Evolutionary conservation across 2,888 invertebrate genomes (phyloP).

Genomic region (Eutolmus rufibarbis): DNA sequence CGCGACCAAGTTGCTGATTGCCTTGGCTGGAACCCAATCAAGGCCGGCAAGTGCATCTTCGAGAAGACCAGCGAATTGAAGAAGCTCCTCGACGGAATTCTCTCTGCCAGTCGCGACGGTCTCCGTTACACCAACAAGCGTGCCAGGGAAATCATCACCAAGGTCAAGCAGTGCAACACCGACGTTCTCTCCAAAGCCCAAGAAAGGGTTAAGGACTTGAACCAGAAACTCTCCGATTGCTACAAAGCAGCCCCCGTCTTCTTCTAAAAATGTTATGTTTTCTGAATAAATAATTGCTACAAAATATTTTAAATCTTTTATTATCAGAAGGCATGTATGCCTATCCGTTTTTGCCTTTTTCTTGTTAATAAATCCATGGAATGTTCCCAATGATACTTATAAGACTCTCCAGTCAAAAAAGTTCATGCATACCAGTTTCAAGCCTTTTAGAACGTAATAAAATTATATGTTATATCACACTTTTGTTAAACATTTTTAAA

Average conservation of each 20-base stretch:
- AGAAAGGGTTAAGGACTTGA: not conserved
- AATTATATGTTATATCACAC: no score
- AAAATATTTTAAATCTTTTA: not conserved
- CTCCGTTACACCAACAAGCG: not conserved
- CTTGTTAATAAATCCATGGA: not conserved
- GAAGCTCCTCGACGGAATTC: not conserved
- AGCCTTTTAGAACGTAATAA: no score
- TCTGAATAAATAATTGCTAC: not conserved
- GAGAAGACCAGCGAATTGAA: slow-evolving; percentile 25
- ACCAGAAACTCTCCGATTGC: slow-evolving; percentile 4
- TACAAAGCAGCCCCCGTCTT: not conserved
- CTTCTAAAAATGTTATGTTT: not conserved
- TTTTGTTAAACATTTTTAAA: no score
- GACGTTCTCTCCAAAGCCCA: not conserved
- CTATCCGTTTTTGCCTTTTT: not conserved
- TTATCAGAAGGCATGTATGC: not conserved
- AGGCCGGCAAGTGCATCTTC: slow-evolving; percentile 17
- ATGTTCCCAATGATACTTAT: no score
- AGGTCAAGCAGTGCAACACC: not conserved
- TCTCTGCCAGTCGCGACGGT: not conserved
- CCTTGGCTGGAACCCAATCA: slow-evolving; percentile 22
- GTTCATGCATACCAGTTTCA: no score
- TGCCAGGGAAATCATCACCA: not conserved
- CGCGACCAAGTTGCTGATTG: slow-evolving; percentile 5
- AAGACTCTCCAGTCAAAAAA: no score